These are phyloP conservation scores for Malurus melanocephalus DNA, from an alignment of 2,113 vertebrate species.

Conservation along the genomic window DNA sequence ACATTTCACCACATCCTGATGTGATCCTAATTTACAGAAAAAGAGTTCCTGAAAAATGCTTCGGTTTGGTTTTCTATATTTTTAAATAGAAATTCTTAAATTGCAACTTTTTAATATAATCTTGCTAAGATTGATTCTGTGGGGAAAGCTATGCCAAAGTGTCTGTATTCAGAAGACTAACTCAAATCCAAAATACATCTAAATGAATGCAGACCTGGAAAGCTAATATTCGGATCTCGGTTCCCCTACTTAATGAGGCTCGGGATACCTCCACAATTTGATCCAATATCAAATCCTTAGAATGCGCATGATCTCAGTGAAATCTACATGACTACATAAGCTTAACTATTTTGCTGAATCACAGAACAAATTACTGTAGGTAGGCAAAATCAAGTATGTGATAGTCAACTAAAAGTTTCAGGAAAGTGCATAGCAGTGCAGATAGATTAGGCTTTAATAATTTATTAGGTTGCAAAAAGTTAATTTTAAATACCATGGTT, in stretches of 20 bases:
- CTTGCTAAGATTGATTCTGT: neutral
- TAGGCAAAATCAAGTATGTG: neutral
- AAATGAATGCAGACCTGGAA: neutral
- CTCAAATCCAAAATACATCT: neutral
- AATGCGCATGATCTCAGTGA: neutral
- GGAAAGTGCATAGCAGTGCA: neutral
- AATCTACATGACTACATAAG: neutral
- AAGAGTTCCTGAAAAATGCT: neutral
- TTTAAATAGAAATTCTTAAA: neutral
- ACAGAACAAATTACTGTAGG: neutral
- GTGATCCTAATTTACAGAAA: neutral
- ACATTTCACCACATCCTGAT: neutral
- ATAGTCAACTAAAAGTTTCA: neutral
- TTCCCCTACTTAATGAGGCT: neutral
- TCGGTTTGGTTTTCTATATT: neutral
- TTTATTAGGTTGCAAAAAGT: conserved; percentile 22
- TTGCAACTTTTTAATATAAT: neutral
- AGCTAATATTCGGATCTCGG: neutral
- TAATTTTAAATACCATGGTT: conserved; percentile 8
- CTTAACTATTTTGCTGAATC: conserved; percentile 1
- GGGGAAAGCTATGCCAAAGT: neutral
- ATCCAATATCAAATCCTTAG: neutral
- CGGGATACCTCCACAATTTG: too few relatives aligned
- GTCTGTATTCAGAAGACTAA: neutral
- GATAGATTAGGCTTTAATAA: conserved; percentile 19